These are phyloP conservation scores for Myotis brandtii DNA, from an alignment of 2,113 vertebrate genomes.

Conservation along the genomic window DNA sequence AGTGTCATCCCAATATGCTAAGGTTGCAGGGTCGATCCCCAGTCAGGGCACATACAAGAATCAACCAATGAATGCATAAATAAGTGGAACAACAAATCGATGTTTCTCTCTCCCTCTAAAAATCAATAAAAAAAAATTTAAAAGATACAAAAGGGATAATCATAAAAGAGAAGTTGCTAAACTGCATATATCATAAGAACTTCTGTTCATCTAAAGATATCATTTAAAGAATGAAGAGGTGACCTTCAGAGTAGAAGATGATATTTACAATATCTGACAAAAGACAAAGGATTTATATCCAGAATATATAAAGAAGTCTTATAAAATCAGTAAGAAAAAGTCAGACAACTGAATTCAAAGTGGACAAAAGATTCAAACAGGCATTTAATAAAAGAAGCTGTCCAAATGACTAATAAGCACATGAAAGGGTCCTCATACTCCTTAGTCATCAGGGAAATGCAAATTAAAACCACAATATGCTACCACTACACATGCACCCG, in stretches of 20 bases:
- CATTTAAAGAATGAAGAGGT: not conserved
- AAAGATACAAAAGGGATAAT: not conserved
- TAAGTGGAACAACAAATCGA: too few species aligned
- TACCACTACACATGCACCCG: not conserved
- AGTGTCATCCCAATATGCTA: not conserved
- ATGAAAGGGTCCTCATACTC: not conserved
- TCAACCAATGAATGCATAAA: not conserved
- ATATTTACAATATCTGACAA: not conserved
- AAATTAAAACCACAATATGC: slow-evolving; percentile 49
- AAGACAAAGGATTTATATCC: not conserved
- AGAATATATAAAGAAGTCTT: slow-evolving; percentile 18
- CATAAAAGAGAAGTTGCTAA: slow-evolving; percentile 14
- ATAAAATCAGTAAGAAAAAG: slow-evolving; percentile 8
- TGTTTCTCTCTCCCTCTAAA: not conserved
- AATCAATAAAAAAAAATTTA: not conserved
- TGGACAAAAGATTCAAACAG: not conserved
- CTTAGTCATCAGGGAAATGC: slow-evolving; percentile 41
- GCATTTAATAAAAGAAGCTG: slow-evolving; percentile 10
- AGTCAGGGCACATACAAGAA: not conserved
- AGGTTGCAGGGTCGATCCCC: not conserved
- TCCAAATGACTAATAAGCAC: not conserved
- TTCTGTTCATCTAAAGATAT: not conserved
- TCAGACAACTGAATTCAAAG: slow-evolving; percentile 6
- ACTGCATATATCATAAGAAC: not conserved
- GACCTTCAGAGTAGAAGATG: not conserved